These are phyloP conservation scores for Sylvicola cinctus DNA, from an alignment of 2,888 invertebrate genomes.

Conservation along the genomic window DNA sequence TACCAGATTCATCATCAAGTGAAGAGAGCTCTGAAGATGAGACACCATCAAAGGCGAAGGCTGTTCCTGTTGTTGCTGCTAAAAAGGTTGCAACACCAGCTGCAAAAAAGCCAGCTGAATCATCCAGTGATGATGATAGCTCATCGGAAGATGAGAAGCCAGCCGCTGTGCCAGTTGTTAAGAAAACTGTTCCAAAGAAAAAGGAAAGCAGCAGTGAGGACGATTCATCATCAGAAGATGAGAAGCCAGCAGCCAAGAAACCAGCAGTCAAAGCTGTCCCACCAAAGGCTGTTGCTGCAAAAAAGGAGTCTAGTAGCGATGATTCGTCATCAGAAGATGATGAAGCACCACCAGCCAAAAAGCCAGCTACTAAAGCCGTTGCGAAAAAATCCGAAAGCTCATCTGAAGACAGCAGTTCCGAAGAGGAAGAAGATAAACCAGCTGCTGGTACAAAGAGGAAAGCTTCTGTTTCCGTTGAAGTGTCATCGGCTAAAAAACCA, in stretches of 20 bases:
- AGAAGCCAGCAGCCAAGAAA: conserved; percentile 4
- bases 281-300: conserved; percentile 11
- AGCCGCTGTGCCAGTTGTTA: conserved; percentile 6
- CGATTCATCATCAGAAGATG: conserved; percentile 4
- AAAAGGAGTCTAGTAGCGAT: conserved; percentile 23
- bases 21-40: conserved; percentile 18
- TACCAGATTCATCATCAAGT: conserved; percentile 15
- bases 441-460: conserved; percentile 23
- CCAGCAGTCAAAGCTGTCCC: conserved; percentile 20
- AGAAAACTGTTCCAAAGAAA: conserved; percentile 1
- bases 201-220: conserved; percentile 4
- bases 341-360: conserved; percentile 3
- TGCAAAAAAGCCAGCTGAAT: conserved; percentile 15
- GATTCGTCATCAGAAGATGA: conserved; percentile 16
- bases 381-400: conserved; percentile 14
- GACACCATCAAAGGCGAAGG: conserved; percentile 10
- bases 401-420: conserved; percentile 11
- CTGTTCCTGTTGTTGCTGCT: conserved; percentile 13
- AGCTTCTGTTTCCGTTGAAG: conserved; percentile 19
- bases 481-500: conserved; percentile 30
- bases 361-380: conserved; percentile 3
- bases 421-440: conserved; percentile 13
- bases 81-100: conserved; percentile 20
- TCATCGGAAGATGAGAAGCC: conserved; percentile 25
- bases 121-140: conserved; percentile 25